Base-by-base conservation (phyloP, 2,888 invertebrate genomes). In the Acrobasis suavella region DNA sequence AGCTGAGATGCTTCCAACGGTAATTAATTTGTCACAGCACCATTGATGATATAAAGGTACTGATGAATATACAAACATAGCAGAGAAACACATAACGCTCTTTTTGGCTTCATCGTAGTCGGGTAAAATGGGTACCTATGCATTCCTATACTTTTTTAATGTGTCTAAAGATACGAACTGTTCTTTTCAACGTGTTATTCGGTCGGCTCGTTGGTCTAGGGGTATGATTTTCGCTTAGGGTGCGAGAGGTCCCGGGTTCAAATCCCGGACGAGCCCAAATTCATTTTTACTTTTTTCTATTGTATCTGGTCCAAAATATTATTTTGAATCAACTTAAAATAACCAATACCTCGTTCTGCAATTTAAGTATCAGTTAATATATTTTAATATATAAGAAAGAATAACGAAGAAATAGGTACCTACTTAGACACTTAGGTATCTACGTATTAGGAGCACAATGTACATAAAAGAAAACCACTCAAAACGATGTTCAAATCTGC, bases 211-310 rank as follows among this genome's bases (percentile, higher is more conserved):
- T 92, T 92, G 92, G 92, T 92, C 92, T 92, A 92, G 92, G 91
- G 92, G 92, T 92, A 92, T 92, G 91, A 92, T 92, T 92, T 86
- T 92, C 92, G 92, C 91, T 92, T 93, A 84, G 90, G 90, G 89
- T 90, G 89, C 88, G 89, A 90, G 88, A 88, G 89, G 89, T 90
- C 85, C 85, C 83, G 83, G 85, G 85, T 84, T 85, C 83, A 85
- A 87, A 85, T 87, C 86, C 87, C 86, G 86, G 85, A 84, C 85
- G 85, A 86, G 86, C 86, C 86, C 86, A 68, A 67, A 12, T 1
- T 1, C 14, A 15, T 55, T 55, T 62, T 61, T 46, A 10, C 32
- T 42, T 42, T 52, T 42, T 9, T 39, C 16, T 16, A 38, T 55
- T 38, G 15, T 12, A 14, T 9, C 8, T 46, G 46, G 8, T 14